Base-by-base conservation (phyloP, 2,797 vertebrate genomes). In the Mycteria americana region DNA sequence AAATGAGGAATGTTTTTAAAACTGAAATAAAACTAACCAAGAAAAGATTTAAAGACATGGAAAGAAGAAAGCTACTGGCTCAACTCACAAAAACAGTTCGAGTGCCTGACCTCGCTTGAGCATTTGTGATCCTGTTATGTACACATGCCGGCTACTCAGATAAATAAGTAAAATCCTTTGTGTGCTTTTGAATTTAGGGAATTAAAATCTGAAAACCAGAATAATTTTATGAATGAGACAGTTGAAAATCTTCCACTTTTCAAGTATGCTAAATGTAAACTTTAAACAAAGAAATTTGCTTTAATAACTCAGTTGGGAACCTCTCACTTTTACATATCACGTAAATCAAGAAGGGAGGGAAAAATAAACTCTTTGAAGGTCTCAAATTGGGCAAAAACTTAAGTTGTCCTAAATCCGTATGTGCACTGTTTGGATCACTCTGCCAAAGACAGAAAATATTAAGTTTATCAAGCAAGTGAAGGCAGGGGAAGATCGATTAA, bases 151-250 rank as follows among this genome's bases (percentile, higher is more conserved):
- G 37, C 15, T 59, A 88, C 81, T 87, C 51, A 67, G 67, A 77
- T 30, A 88, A 86, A 37, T 33, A 72, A 48, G 33, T 41, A 82
- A 95, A 97, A 96, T 84, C 92, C 79, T 93, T 92, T 69, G 37
- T 7, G 13, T 45, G 78, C 57, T 94, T 92, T 57, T 48, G 48
- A 92, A 91, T 92, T 93, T 85, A 87, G 85, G 48, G 89, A 88
- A 88, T 91, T 88, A 91, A 91, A 82, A 63, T 46, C 6, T 51
- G 87, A 73, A 85, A 94, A 86, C 31, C 37, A 72, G 37, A 91
- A 87, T 86, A 87, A 80, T 77, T 79, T 88, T 80, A 46, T 56
- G 48, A 78, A 68, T n/a, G 64, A 77, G 45, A 31, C 48, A 31
- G 30, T 72, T 57, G 48, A 88, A 90, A 90, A 92, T 60, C 43